Base-by-base conservation (phyloP, 23 tunicate species). In the Diplosoma virens region DNA sequence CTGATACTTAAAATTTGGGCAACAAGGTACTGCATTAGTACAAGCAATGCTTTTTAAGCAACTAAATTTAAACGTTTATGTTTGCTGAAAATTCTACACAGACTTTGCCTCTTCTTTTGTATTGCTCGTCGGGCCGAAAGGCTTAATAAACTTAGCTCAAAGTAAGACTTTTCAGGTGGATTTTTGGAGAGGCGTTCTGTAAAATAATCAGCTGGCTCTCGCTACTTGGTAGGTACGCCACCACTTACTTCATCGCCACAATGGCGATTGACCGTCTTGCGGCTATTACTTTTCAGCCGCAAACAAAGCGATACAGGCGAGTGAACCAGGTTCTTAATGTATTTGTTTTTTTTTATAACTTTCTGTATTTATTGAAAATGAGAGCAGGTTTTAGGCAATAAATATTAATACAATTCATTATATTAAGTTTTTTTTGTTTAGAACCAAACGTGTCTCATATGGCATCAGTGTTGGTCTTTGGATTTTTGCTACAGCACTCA, bases 111-210 rank as follows among this genome's bases (percentile, higher is more conserved):
- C n/a, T n/a, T n/a, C n/a, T n/a, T n/a, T n/a, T n/a, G n/a, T n/a
- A n/a, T n/a, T n/a, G n/a, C n/a, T n/a, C n/a, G n/a, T n/a, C n/a
- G n/a, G n/a, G n/a, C n/a, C n/a, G n/a, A n/a, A n/a, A n/a, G n/a
- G n/a, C n/a, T n/a, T n/a, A n/a, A n/a, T n/a, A n/a, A n/a, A n/a
- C n/a, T n/a, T n/a, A n/a, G n/a, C n/a, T n/a, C n/a, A n/a, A n/a
- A n/a, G n/a, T n/a, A n/a, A n/a, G n/a, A n/a, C n/a, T n/a, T 36
- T 41, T n/a, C 5, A 69, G 78, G 61, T 72, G 78, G 78, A 34
- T 72, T 26, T 72, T 72, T 27, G 78, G 78, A 25, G 47, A 33
- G 3, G 78, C 32, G 6, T 5, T 72, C 7, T 72, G 78, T 33
- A 72, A 72, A 52, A 47, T 72, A 6, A 34, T 63, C 14, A 47